phyloP scores from a whole-genome alignment of 2,113 vertebrate species.

The Theropithecus gelada region DNA sequence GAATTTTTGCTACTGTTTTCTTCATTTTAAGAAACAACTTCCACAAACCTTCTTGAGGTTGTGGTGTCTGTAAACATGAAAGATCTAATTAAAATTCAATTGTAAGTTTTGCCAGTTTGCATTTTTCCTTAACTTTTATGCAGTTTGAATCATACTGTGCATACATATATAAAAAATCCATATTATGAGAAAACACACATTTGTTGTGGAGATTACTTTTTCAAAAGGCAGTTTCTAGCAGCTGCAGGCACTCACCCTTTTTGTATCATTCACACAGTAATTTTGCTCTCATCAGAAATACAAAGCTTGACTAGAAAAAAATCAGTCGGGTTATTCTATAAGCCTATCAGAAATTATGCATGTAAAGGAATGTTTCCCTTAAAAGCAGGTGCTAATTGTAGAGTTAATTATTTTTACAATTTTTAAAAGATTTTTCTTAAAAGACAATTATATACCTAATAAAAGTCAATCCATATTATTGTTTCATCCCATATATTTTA shows the following conservation, averaged over 20 bases:
- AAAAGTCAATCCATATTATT: neutral
- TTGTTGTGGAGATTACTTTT: constrained; percentile 66
- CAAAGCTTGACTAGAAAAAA: constrained; percentile 58
- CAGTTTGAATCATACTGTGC: constrained; percentile 52
- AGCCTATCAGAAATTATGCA: neutral
- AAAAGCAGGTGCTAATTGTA: neutral
- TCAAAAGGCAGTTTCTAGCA: constrained; percentile 58
- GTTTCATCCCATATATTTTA: neutral
- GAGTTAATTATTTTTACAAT: neutral
- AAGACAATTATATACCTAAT: neutral
- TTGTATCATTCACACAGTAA: constrained; percentile 32
- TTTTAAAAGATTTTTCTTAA: constrained; percentile 19
- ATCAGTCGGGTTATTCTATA: constrained; percentile 39
- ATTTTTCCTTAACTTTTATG: constrained; percentile 60
- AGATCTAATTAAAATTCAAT: constrained; percentile 69
- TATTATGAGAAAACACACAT: constrained; percentile 61
- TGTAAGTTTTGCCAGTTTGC: constrained; percentile 47
- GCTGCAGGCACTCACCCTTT: constrained; percentile 38
- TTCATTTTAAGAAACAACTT: constrained; percentile 44
- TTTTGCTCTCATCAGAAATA: constrained; percentile 53
- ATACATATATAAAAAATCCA: constrained; percentile 32
- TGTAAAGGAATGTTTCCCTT: neutral
- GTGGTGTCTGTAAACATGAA: constrained; percentile 17
- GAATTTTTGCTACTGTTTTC: neutral
- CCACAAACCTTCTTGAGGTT: constrained; percentile 15